Evolutionary conservation across 2,888 invertebrate genomes (phyloP).

Genomic region (Mycogona germanica): DNA sequence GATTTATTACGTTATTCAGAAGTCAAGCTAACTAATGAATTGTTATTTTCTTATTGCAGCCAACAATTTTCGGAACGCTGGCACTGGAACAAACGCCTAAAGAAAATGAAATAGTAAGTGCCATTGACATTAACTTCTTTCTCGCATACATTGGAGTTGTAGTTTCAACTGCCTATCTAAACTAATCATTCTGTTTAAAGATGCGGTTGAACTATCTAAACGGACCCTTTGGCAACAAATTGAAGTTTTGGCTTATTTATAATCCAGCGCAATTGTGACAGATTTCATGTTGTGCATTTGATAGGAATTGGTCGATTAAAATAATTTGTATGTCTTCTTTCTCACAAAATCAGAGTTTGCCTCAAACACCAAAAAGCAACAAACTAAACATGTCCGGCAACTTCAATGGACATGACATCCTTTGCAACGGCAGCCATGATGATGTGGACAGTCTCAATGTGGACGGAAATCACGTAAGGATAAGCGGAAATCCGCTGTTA

Average conservation of each 20-base stretch:
- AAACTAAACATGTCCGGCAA: constrained; percentile 7
- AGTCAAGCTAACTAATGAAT: background rate
- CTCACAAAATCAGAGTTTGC: constrained; percentile 10
- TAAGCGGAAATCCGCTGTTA: background rate
- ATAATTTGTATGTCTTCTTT: no score
- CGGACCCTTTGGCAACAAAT: background rate
- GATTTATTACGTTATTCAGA: no score
- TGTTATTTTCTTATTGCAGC: constrained; percentile 40
- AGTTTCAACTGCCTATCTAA: no score
- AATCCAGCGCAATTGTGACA: background rate
- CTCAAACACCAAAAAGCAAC: constrained; percentile 16
- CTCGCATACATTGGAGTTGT: background rate
- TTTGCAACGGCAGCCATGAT: constrained; percentile 10
- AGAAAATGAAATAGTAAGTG: constrained; percentile 17
- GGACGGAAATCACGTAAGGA: constrained; percentile 13
- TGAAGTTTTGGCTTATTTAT: background rate
- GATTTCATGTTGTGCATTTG: background rate
- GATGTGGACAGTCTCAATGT: background rate
- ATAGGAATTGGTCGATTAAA: no score
- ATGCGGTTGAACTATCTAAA: background rate
- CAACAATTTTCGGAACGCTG: constrained; percentile 50
- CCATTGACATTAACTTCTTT: background rate
- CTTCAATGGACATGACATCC: constrained; percentile 1
- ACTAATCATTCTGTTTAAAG: background rate
- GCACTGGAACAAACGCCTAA: constrained; percentile 34